These are phyloP conservation scores for Diadumene lineata DNA, from an alignment of 92 coral and sea anemone species.

Conservation along the genomic window DNA sequence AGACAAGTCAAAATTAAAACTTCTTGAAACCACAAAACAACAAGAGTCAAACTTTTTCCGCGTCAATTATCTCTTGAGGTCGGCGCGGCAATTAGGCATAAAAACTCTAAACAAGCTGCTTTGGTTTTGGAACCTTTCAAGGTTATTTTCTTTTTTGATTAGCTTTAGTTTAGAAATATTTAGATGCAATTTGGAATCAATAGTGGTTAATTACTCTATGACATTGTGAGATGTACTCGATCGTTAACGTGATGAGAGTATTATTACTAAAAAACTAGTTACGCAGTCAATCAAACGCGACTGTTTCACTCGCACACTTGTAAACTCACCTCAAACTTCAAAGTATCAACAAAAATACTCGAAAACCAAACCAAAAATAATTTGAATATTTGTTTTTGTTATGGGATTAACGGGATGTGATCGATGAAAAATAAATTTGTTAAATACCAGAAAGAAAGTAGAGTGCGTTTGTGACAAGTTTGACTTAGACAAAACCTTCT, in stretches of 20 bases:
- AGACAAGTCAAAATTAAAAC: slow-evolving; percentile 10
- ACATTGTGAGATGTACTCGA: slow-evolving; percentile 3
- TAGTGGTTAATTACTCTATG: slow-evolving; percentile 18
- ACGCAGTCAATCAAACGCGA: slow-evolving; percentile 5
- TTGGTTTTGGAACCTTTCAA: slow-evolving; percentile 24
- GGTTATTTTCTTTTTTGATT: slow-evolving; percentile 26
- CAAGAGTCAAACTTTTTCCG: neutral
- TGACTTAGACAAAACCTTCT: slow-evolving; percentile 5
- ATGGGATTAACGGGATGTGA: neutral
- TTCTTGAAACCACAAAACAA: slow-evolving; percentile 10
- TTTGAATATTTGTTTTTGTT: neutral
- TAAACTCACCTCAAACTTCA: slow-evolving; percentile 5
- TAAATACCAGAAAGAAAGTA: neutral
- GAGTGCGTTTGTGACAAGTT: neutral
- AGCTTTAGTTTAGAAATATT: slow-evolving; percentile 20
- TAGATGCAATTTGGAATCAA: neutral
- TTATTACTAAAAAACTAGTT: neutral
- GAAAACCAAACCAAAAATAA: neutral
- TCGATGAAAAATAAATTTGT: neutral
- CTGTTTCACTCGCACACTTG: neutral
- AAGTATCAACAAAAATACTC: neutral
- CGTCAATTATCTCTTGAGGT: slow-evolving; percentile 27
- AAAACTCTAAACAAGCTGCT: slow-evolving; percentile 4
- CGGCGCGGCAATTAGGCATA: slow-evolving; percentile 7
- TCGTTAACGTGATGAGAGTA: slow-evolving; percentile 14